These are phyloP conservation scores for Drosophila ustulata DNA, from an alignment of 2,888 invertebrate species.

Conservation along the genomic window DNA sequence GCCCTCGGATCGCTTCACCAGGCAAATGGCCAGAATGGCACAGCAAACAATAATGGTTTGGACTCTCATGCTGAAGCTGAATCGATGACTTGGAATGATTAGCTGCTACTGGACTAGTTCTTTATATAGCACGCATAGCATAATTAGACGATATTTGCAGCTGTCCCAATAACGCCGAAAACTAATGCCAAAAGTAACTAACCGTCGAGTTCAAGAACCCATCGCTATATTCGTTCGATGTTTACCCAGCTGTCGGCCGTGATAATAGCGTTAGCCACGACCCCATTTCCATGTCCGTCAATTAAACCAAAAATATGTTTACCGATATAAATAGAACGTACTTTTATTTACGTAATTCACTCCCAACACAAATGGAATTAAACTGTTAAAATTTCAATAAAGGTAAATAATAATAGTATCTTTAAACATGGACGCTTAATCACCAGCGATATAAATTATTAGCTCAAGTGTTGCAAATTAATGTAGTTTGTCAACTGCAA, in stretches of 20 bases:
- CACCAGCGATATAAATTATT: too few relatives aligned
- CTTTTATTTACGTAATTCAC: background rate
- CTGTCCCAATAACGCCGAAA: background rate
- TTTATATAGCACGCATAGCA: background rate
- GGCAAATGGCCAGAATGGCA: constrained; percentile 15
- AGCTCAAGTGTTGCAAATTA: background rate
- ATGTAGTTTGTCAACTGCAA: too few relatives aligned
- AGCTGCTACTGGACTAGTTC: background rate
- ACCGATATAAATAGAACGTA: background rate
- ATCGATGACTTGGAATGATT: constrained; percentile 5
- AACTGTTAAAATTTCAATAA: too few relatives aligned
- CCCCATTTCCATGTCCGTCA: constrained; percentile 1
- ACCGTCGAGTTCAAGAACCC: background rate
- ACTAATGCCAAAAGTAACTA: background rate
- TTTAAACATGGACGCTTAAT: too few relatives aligned
- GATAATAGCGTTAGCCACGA: background rate
- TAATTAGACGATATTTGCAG: background rate
- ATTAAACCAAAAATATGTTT: background rate
- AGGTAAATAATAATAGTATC: too few relatives aligned
- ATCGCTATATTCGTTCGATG: background rate
- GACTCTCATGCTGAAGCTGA: constrained; percentile 16
- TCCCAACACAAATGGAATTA: background rate
- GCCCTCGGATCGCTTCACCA: background rate
- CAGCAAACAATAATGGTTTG: constrained; percentile 4
- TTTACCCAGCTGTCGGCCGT: constrained; percentile 12